Percentiles rank a stretch among this genome's conserved stretches.
Conservation (phyloP, 2,113 vertebrate species). For the Tachuris rubrigastra region DNA sequence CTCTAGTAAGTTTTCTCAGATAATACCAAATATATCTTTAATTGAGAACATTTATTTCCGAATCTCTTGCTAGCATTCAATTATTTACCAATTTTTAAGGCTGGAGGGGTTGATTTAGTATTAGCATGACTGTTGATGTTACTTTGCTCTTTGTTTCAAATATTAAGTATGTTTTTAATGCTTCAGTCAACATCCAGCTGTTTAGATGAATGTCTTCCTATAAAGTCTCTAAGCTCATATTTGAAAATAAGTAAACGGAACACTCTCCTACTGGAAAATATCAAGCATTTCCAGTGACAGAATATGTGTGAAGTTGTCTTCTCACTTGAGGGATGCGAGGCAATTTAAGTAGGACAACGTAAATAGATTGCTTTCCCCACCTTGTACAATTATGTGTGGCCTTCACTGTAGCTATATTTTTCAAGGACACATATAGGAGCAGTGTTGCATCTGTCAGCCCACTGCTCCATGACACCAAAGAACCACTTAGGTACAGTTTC, state of each 20-base stretch:
- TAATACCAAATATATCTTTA: neutral
- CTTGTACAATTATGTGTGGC: neutral
- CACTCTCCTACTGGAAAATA: neutral
- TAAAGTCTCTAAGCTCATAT: neutral
- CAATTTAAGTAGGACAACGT: neutral
- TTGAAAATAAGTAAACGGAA: neutral
- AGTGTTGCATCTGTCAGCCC: neutral
- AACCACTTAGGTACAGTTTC: neutral
- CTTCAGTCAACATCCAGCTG: neutral
- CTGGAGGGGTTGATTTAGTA: neutral
- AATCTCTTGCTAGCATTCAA: neutral
- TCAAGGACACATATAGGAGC: neutral
- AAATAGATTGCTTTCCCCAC: neutral
- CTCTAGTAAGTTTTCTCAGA: neutral
- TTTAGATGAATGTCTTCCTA: neutral
- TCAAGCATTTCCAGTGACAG: neutral
- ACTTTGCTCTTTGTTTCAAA: neutral
- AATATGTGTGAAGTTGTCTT: neutral
- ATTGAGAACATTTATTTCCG: neutral
- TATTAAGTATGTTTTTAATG: neutral
- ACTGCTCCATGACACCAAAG: fast-evolving
- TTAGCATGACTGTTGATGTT: neutral
- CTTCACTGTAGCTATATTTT: neutral
- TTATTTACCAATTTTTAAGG: neutral
- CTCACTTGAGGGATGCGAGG: neutral